phyloP scores from a whole-genome alignment of 2,888 invertebrate species.

The Sepiola atlantica region DNA sequence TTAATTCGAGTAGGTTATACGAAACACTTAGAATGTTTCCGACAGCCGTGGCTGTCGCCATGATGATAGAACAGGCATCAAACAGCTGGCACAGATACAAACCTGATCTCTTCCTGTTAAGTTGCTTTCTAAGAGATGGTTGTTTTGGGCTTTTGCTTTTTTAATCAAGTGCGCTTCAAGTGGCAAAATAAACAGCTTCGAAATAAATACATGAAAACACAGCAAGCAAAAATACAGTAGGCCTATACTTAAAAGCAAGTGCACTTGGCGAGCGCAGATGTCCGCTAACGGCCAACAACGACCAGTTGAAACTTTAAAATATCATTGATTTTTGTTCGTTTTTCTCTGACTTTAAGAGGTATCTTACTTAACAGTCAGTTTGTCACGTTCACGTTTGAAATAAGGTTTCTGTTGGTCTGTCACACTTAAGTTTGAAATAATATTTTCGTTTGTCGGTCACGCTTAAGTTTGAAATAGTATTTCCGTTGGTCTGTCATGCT shows the following conservation, averaged over 20 bases:
- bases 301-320: too few species aligned
- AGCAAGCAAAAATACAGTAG: neutral
- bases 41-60: slow-evolving; percentile 2
- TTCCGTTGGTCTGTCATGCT: too few species aligned
- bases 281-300: neutral
- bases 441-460: too few species aligned
- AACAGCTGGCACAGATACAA: neutral
- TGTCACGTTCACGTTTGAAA: too few species aligned
- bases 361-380: too few species aligned
- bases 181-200: neutral
- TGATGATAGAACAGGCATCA: neutral
- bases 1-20: neutral
- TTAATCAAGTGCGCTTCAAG: neutral
- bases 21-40: neutral
- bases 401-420: too few species aligned
- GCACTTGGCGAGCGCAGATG: neutral
- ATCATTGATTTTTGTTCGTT: too few species aligned
- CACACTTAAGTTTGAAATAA: too few species aligned
- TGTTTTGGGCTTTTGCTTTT: neutral
- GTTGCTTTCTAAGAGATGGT: too few species aligned
- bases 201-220: neutral
- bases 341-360: too few species aligned
- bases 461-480: too few species aligned
- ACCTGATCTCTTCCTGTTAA: neutral
- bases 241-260: neutral